Percentiles rank a stretch among this genome's conserved stretches.
phyloP scores from a whole-genome alignment of 2,113 vertebrate genomes.

The Athene cunicularia region DNA sequence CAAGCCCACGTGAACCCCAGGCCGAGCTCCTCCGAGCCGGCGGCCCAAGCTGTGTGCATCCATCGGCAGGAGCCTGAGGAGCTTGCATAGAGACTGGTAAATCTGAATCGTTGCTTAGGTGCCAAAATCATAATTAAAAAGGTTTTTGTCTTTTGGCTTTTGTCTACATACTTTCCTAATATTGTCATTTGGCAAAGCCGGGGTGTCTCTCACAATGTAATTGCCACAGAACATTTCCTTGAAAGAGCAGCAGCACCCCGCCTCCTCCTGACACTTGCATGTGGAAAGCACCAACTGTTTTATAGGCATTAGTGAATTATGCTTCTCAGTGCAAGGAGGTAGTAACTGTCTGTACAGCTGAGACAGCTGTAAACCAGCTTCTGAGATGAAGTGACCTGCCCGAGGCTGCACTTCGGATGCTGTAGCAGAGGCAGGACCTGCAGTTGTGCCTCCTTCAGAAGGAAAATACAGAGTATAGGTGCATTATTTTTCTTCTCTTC shows the following conservation, averaged over 20 bases:
- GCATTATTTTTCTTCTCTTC: background rate
- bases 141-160: conserved; percentile 33
- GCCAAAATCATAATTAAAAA: conserved; percentile 54
- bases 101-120: background rate
- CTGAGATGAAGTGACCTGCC: background rate
- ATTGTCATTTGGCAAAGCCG: conserved; percentile 39
- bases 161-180: conserved; percentile 34
- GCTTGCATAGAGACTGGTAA: background rate
- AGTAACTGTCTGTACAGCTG: background rate
- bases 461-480: accelerated
- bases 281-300: conserved; percentile 61
- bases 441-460: background rate
- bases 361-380: conserved; percentile 48
- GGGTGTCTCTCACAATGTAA: conserved; percentile 39
- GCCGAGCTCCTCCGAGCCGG: background rate
- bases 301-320: conserved; percentile 29
- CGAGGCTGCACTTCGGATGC: background rate
- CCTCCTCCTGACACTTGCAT: conserved; percentile 51
- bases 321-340: background rate
- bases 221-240: conserved; percentile 62
- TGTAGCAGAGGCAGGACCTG: background rate
- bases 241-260: conserved; percentile 31
- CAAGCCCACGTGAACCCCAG: accelerated
- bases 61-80: background rate
- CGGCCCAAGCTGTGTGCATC: accelerated